These are phyloP conservation scores for Leptinotarsa rubiginosa DNA, from an alignment of 2,888 invertebrate genomes.

Conservation along the genomic window DNA sequence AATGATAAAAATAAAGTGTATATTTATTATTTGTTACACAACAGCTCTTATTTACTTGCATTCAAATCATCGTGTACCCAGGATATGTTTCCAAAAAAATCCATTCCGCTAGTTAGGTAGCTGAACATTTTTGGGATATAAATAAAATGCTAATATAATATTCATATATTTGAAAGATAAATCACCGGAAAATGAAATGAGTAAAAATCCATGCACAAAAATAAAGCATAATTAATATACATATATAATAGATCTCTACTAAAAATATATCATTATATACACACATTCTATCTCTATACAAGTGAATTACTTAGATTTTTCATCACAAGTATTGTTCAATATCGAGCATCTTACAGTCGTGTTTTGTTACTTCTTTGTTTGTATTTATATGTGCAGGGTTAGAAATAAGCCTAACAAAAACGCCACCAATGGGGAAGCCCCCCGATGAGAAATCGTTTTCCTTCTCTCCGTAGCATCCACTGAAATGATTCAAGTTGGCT, in stretches of 20 bases:
- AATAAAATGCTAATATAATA: constrained; percentile 28
- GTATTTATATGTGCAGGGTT: too few species aligned
- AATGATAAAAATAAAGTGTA: constrained; percentile 52
- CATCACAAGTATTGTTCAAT: constrained; percentile 19
- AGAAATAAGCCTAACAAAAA: too few species aligned
- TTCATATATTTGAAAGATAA: constrained; percentile 39
- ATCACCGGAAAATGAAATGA: constrained; percentile 28
- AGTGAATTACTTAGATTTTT: constrained; percentile 5
- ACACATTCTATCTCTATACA: constrained; percentile 18
- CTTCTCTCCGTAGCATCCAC: too few species aligned
- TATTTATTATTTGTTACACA: constrained; percentile 55
- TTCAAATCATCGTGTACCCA: too few species aligned
- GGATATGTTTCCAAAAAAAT: background rate
- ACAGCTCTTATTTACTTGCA: too few species aligned
- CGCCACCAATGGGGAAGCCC: too few species aligned
- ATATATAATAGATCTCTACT: constrained; percentile 38
- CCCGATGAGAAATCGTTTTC: too few species aligned
- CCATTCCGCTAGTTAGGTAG: background rate
- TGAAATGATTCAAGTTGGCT: too few species aligned
- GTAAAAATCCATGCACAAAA: constrained; percentile 35
- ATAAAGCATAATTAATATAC: constrained; percentile 35
- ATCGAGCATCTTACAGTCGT: background rate
- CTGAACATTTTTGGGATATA: background rate
- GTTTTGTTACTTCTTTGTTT: background rate
- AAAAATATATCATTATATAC: constrained; percentile 35